Evolutionary conservation across 2,797 vertebrate genomes (phyloP).

Genomic region (Chloroceryle inda): DNA sequence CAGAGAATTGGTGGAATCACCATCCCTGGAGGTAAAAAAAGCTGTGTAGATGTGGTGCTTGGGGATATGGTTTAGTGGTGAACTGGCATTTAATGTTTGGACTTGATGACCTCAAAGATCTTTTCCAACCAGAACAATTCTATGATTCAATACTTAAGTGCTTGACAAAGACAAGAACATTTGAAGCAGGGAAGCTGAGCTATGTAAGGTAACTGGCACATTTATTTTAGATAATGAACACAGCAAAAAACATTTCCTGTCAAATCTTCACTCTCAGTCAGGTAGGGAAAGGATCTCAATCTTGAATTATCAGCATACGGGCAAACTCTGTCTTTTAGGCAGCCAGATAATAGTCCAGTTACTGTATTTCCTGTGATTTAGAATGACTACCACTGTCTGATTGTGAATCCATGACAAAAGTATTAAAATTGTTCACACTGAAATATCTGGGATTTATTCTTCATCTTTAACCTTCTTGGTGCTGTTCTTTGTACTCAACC

Average conservation of each 20-base stretch:
- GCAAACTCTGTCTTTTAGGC: background rate
- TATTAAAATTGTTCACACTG: background rate
- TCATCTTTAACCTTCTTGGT: background rate
- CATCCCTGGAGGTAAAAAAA: too few species aligned
- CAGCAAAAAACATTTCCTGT: background rate
- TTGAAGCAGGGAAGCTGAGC: background rate
- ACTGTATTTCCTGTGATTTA: background rate
- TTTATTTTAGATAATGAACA: conserved; percentile 5
- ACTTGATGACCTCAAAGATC: too few species aligned
- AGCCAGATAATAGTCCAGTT: background rate
- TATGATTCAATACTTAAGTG: background rate
- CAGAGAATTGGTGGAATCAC: too few species aligned
- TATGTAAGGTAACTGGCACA: background rate
- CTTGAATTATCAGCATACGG: background rate
- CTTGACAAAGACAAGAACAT: background rate
- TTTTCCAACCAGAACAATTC: too few species aligned
- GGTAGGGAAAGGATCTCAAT: background rate
- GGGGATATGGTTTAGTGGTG: too few species aligned
- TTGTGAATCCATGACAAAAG: background rate
- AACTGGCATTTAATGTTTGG: too few species aligned
- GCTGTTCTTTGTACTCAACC: background rate
- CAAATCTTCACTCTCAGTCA: background rate
- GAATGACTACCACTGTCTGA: background rate
- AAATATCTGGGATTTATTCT: conserved; percentile 27
- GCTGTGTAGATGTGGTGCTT: too few species aligned